Evolutionary conservation across 1,140 invertebrate species (phyloP), one percentile per base, ranked within the genome.

Genomic region (Lasaia peninsularis): DNA sequence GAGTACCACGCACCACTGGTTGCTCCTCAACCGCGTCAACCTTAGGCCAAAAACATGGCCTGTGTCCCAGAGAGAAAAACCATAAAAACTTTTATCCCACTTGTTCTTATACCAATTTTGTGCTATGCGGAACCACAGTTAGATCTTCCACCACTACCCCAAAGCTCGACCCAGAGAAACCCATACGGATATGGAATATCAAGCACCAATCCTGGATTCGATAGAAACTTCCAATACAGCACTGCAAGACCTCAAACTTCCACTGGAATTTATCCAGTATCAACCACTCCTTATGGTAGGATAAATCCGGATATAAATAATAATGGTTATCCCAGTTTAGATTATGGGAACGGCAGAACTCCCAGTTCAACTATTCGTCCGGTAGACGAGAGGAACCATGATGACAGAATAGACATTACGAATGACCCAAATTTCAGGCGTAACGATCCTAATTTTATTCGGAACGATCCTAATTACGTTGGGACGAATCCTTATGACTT

Each of bases 71-170:
- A 63, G 21, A 72, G 63, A 66, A 69, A 59, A 70, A 57, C 75
- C 20, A 62, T 70, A 34, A 75, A 64, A 71, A 72, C 63, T 51
- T 75, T 69, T 64, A 58, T 72, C 21, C 67, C 67, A 16, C 56
- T 86, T 51, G 58, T 77, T 12, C 60, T 85, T 44, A 59, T 86
- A 14, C 44, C 44, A 20, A 52, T 71, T n/a, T 34, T 72, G 12
- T 69, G 71, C 21, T 59, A 62, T 5, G 70, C 75, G 2, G 67
- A 78, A 34, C 89, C 90, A 0, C 91, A 92, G 62, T 71, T 92
- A 33, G 90, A 91, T 67, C 66, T 92, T 33, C 90, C 91, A 5
- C 91, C 90, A 2, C 67, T 91, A 44, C 90, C 90, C 10, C 90
- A 89, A 31, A 67, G 79, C 49, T 89, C 89, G 1, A 81, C 86